Evolutionary conservation across 2,888 invertebrate genomes (phyloP), one percentile per base, ranked within the genome.

Genomic region (Drosophila incognita): DNA sequence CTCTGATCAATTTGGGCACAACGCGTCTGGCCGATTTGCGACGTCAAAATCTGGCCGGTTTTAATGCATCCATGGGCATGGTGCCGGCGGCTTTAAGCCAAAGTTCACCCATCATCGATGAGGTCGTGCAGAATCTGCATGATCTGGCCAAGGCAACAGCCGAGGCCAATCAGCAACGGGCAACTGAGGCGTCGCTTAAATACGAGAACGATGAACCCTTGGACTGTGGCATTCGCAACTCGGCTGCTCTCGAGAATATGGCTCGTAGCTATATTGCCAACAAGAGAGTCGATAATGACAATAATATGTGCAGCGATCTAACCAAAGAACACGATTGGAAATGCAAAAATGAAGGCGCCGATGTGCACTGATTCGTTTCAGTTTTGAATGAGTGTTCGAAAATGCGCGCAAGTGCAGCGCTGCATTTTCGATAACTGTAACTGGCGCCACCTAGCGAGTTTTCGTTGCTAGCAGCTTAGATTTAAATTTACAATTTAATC

Each of bases 1-100:
- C 92, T 2, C 62, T 92, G 7, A 90, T 92, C 15, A 92, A 92
- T 73, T 70, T 92, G 38, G 92, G 92, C 64, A 91, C 92, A 21
- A 91, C 87, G 67, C 90, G 90, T 2, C 72, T 91, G 27, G 89
- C 90, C 18, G 92, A 91, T 53, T 70, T 92, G 57, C 88, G 92
- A 1, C 91, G 90, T 4, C 88, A 88, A 33, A 86, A 76, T 58
- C 59, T 83, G 29, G 73, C 69, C n/a, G 85, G 81, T 15, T 29
- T 84, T 36, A 74, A 76, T 5, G 76, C 76, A 51, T 49, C 76
- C 3, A 68, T 79, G 57, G 59, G 51, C 6, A 64, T 89, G 72
- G 69, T 79, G 35, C 76, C 89, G 3, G 57, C 64, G 52, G 65
- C 73, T 2, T 54, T 85, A 15, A 15, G 52, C 7, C 85, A 87